A percentile compares a stretch with the other conserved stretches of the same genome.
These are phyloP conservation scores for Leptobrachium leishanense DNA, from an alignment of 2,113 vertebrate genomes.

Conservation along the genomic window DNA sequence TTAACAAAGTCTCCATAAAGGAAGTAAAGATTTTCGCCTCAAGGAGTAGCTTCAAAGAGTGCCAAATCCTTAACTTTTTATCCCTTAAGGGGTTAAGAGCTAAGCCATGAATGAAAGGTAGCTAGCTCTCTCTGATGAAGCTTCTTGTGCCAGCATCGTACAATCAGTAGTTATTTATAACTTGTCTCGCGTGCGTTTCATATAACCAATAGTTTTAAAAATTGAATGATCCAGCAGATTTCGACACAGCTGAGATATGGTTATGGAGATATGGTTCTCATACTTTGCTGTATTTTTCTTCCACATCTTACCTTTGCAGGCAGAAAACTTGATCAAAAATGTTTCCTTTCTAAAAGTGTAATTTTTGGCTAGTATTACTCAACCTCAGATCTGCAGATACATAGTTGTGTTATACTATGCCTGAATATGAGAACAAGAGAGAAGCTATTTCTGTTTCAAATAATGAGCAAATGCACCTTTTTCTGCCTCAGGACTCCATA, in stretches of 20 bases:
- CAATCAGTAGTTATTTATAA: neutral
- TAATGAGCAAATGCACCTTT: constrained; percentile 99
- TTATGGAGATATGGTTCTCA: too few species aligned
- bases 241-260: neutral
- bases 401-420: constrained; percentile 65
- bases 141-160: neutral
- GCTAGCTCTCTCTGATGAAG: neutral
- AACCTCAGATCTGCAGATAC: constrained; percentile 56
- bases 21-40: too few species aligned
- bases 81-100: too few species aligned
- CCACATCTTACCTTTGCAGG: neutral
- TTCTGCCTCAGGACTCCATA: constrained; percentile 97
- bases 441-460: constrained; percentile 87
- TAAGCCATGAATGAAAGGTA: too few species aligned
- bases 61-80: too few species aligned
- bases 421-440: constrained; percentile 67
- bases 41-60: too few species aligned
- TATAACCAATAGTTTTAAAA: neutral
- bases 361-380: constrained; percentile 54
- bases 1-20: too few species aligned
- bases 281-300: neutral
- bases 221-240: neutral
- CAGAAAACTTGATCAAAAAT: neutral
- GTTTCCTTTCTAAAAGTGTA: constrained; percentile 49
- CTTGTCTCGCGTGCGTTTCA: neutral